Evolutionary conservation across 2,888 invertebrate species (phyloP), one percentile per base, ranked within the genome.

Genomic region (Melieria crassipennis): DNA sequence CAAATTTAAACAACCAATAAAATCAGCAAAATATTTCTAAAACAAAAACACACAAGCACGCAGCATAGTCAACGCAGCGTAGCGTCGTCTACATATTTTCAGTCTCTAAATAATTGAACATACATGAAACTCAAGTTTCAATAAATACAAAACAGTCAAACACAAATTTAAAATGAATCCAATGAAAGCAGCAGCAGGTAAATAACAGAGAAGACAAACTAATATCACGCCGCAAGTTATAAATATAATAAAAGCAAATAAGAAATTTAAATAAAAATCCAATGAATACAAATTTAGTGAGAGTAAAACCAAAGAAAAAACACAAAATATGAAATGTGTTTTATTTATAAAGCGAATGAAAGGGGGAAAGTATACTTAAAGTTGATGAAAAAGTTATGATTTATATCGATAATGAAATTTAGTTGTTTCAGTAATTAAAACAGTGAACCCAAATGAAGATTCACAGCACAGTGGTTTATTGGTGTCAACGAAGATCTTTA

Each of bases 251-350:
- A 62, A 69, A 16, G 55, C 45, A 45, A 47, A 16, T 10, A 48
- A 16, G 58, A 10, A 56, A 58, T 50, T 67, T 67, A 16, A 67
- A 67, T 52, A 45, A 60, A 60, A 67, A 67, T 67, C 61, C 46
- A 60, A 67, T 60, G 30, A 65, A 56, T 52, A 67, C 50, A 43
- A 47, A 67, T 67, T 57, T 67, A 67, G 52, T 62, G 56, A 69
- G 63, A 69, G 56, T 63, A 56, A 65, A 72, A 76, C 56, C 69
- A 68, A 72, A 65, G 69, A 72, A 65, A 62, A 46, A 57, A 68
- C 42, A 48, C 42, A 48, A 60, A 60, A 50, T 47, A 66, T 57
- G 56, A 69, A n/a, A 69, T 62, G 58, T 55, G 46, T 47, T 70
- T 57, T 62, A 69, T 71, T 64, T 68, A n/a, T n/a, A 47, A 60